phyloP scores from a whole-genome alignment of 2,888 invertebrate genomes.

The Dione juno region DNA sequence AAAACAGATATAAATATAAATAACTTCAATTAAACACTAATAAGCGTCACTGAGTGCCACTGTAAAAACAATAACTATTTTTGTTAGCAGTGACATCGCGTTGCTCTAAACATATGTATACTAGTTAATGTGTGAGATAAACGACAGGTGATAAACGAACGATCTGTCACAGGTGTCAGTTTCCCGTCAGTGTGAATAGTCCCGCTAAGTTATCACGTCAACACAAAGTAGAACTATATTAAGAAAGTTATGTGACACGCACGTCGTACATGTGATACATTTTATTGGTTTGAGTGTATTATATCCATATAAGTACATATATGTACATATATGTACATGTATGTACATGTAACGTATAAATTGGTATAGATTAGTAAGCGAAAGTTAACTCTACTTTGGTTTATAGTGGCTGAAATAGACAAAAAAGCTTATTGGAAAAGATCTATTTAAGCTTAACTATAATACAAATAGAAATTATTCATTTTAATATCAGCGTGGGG shows the following conservation, averaged over 20 bases:
- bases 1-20: no score
- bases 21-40: background rate
- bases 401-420: no score
- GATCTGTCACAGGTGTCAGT: constrained; percentile 33
- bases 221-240: constrained; percentile 17
- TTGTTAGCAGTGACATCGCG: background rate
- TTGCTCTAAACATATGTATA: background rate
- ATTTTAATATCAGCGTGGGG: no score
- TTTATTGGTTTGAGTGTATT: constrained; percentile 3
- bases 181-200: constrained; percentile 13
- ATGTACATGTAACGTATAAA: no score
- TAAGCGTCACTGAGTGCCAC: background rate
- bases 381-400: no score
- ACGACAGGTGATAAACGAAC: constrained; percentile 27
- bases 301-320: background rate
- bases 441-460: no score
- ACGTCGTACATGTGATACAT: background rate
- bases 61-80: background rate
- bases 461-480: no score
- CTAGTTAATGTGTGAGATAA: constrained; percentile 1
- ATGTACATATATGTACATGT: no score
- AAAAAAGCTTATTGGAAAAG: no score
- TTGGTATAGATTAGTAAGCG: no score
- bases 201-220: constrained; percentile 19
- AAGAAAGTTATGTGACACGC: constrained; percentile 1